These are phyloP conservation scores for Tyrannus savana DNA, from an alignment of 2,113 vertebrate species.

Conservation along the genomic window DNA sequence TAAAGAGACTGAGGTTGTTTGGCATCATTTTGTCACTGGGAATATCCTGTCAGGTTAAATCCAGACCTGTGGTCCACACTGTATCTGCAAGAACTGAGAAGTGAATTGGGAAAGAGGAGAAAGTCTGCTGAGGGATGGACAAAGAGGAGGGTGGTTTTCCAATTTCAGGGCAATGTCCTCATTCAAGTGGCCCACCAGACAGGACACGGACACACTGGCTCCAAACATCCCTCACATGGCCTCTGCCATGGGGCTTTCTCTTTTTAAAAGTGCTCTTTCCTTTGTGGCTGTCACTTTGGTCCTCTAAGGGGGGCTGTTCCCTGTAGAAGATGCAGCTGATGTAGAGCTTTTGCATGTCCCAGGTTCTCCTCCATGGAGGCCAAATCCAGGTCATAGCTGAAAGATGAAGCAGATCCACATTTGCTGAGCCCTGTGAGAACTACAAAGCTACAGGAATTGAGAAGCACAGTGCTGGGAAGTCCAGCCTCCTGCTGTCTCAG, in stretches of 20 bases:
- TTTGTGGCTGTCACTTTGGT: accelerated
- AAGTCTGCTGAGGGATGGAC: background rate
- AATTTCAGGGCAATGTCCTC: accelerated
- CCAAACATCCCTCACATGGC: background rate
- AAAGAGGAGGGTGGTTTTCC: background rate
- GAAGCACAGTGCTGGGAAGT: background rate
- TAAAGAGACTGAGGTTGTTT: background rate
- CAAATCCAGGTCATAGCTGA: background rate
- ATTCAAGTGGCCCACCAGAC: accelerated
- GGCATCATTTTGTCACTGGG: background rate
- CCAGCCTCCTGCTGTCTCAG: background rate
- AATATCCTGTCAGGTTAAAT: background rate
- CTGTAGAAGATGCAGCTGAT: background rate
- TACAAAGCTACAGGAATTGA: background rate
- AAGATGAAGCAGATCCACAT: background rate
- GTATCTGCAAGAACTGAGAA: background rate
- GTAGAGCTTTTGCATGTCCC: background rate
- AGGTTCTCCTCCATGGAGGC: background rate
- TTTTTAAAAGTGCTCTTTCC: background rate
- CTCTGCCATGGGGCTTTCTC: background rate
- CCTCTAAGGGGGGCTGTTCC: background rate
- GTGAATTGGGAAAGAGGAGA: background rate
- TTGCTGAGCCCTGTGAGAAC: background rate
- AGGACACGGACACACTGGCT: background rate
- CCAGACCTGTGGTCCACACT: background rate